Base-by-base conservation (phyloP, 2,797 vertebrate genomes). In the Macropodus opercularis region DNA sequence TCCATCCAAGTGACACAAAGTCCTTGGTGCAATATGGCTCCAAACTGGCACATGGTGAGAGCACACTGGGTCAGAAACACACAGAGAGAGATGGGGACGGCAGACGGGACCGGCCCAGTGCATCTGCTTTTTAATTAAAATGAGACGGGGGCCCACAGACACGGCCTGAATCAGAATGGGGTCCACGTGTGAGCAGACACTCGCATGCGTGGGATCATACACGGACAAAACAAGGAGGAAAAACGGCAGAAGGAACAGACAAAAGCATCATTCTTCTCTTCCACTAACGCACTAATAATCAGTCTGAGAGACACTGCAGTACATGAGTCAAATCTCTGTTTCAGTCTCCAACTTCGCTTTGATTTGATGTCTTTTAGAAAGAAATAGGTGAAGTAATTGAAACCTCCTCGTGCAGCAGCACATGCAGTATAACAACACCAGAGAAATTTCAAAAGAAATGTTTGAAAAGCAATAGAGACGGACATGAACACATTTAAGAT, bases 91-190 rank as follows among this genome's bases (percentile, higher is more conserved):
- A 82, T 48, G 69, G 68, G 72, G 54, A 64, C 24, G 69, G 78
- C 84, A 86, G 86, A 84, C 78, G 76, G 81, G 77, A 69, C 53
- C 65, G 63, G 78, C 74, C 69, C 41, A 70, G 84, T 84, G 78
- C 82, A 87, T 87, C 75, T 88, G 77, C 75, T 86, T 67, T 73
- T 84, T 85, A 87, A 89, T 85, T 90, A 87, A 85, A 85, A 80
- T 75, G 64, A 77, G 57, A 70, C 63, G 77, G 80, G 72, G 73
- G 64, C 51, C 72, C 85, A 69, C 65, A 67, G 82, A 84, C 69
- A 68, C 49, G 73, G 63, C 53, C 78, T 81, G 72, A 78, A 84
- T 85, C 55, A 64, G 68, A 80, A 85, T 70, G 67, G 67, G 70
- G 70, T 54, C 65, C 55, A 47, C 47, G 60, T 71, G 52, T 22